Percentiles rank a stretch among this genome's conserved stretches.
Conservation (phyloP, 2,797 vertebrate genomes). For the Setipinna tenuifilis region DNA sequence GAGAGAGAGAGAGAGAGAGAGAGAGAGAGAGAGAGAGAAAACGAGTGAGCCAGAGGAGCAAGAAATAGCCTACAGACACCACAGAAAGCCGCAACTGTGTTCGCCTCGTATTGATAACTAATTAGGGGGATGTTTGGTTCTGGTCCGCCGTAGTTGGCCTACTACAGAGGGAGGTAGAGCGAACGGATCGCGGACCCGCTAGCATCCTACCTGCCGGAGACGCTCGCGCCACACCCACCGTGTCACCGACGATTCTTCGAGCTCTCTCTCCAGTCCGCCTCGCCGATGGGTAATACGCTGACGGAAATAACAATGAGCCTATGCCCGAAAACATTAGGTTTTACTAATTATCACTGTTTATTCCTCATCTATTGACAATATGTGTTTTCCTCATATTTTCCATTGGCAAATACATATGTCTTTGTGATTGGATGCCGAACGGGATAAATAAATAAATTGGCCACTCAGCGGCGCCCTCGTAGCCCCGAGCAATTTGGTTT, state of each 20-base stretch:
- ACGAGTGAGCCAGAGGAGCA: too few species aligned
- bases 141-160: too few species aligned
- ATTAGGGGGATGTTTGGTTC: too few species aligned
- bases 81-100: too few species aligned
- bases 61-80: too few species aligned
- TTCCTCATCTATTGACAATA: too few species aligned
- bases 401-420: background rate
- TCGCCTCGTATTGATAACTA: too few species aligned
- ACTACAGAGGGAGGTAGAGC: background rate
- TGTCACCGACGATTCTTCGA: background rate
- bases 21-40: background rate
- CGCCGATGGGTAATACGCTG: background rate
- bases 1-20: constrained; percentile 11
- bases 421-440: background rate
- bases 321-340: background rate
- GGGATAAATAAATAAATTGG: background rate
- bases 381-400: background rate
- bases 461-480: background rate
- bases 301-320: background rate
- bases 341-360: background rate
- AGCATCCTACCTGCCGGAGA: background rate
- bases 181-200: background rate
- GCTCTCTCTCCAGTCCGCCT: background rate
- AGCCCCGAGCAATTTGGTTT: background rate
- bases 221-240: background rate